Base-by-base conservation (phyloP, 1,140 invertebrate species). In the Drosophila virilis region DNA sequence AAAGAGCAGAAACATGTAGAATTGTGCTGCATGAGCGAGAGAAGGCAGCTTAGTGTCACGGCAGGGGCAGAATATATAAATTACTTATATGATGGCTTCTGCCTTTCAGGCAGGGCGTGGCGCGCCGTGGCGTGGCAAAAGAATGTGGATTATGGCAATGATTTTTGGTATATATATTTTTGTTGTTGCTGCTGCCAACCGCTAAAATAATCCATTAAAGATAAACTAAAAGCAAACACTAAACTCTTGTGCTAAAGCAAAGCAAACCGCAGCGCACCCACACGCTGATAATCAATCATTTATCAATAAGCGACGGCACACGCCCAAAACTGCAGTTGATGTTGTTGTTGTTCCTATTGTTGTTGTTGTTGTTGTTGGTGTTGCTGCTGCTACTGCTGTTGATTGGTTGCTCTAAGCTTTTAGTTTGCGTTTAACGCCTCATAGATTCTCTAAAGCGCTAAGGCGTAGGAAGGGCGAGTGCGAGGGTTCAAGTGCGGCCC, bases 371-470 rank as follows among this genome's bases (percentile, higher is more conserved):
- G 42, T 38, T 28, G 50, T 48, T 65, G 35, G 46, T 60, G 33
- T 28, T 75, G 61, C 65, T 71, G 72, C n/a, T 58, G 59, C 17
- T 65, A 57, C 17, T 72, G 73, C 54, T 72, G 67, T 71, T 71
- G 73, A 57, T 71, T 71, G 58, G 70, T 72, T 79, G 76, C 58
- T 69, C 51, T 42, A 68, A 89, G 84, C 84, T 89, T 89, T 89
- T 89, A 89, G 84, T 78, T 89, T 89, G 84, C 80, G 84, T 85
- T 89, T 89, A 89, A 89, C 84, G 84, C 84, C 84, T 89, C 85
- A 89, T 78, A 68, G 84, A 78, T 66, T 89, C 65, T 66, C 70
- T 70, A 86, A 88, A 86, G 78, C 82, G 71, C 62, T 61, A 62
- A 50, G 48, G 55, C 43, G 67, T 43, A 42, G 45, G 22, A 10